These are phyloP conservation scores for Tubulanus polymorphus DNA, from an alignment of 2,888 invertebrate species.

Conservation along the genomic window DNA sequence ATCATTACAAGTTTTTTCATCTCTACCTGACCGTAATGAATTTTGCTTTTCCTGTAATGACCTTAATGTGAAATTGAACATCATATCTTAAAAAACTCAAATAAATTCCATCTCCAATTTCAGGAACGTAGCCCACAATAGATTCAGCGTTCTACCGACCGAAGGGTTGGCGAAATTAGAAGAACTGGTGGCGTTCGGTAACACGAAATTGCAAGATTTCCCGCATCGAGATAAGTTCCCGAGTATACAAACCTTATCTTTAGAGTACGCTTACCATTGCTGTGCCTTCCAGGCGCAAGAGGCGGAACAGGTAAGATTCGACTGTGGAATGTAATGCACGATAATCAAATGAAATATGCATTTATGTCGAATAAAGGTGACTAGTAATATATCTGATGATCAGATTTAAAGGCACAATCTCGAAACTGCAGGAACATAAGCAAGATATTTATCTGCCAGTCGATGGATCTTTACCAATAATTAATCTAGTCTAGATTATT, in stretches of 20 bases:
- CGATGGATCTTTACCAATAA: too few relatives aligned
- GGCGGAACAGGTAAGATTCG: neutral
- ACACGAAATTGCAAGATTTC: constrained; percentile 80
- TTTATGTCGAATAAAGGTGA: neutral
- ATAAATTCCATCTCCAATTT: constrained; percentile 16
- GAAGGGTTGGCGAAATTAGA: constrained; percentile 74
- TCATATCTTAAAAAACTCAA: too few relatives aligned
- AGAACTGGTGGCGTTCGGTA: constrained; percentile 88
- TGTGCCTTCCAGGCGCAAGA: constrained; percentile 61
- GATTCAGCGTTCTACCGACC: constrained; percentile 75
- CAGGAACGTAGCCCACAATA: constrained; percentile 87
- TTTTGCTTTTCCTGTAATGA: too few relatives aligned
- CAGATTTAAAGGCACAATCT: constrained; percentile 1
- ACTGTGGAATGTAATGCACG: neutral
- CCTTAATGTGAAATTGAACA: too few relatives aligned
- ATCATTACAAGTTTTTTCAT: too few relatives aligned
- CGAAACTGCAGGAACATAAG: neutral
- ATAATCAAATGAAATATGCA: neutral
- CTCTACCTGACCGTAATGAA: too few relatives aligned
- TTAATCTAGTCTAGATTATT: too few relatives aligned
- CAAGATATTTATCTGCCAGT: neutral
- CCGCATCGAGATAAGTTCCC: constrained; percentile 84
- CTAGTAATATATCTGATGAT: constrained; percentile 1
- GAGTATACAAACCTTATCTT: constrained; percentile 74
- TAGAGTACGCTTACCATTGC: constrained; percentile 95